Conservation (phyloP, 2,113 vertebrate species). For the Seriola aureovittata region DNA sequence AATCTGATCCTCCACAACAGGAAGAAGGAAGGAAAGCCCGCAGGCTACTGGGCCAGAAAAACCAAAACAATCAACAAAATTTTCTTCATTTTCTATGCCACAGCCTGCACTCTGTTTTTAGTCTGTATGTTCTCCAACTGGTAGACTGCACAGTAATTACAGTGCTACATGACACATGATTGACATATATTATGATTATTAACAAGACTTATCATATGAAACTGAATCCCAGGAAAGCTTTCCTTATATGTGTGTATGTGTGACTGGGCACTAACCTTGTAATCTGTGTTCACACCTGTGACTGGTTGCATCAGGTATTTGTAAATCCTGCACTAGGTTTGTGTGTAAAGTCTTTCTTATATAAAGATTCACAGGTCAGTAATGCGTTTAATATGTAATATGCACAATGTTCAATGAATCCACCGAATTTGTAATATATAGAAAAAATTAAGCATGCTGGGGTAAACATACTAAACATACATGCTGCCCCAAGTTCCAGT, state of each 20-base stretch:
- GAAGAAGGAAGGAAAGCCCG: background rate
- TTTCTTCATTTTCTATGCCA: conserved; percentile 50
- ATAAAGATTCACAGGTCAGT: background rate
- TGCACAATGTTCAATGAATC: background rate
- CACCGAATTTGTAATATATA: background rate
- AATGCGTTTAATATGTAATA: background rate
- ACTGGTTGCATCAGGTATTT: too few species aligned
- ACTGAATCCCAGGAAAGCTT: too few species aligned
- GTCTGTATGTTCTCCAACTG: background rate
- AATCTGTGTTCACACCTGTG: too few species aligned
- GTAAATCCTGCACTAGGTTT: too few species aligned
- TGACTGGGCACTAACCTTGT: too few species aligned
- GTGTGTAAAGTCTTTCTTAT: too few species aligned
- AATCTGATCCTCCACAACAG: background rate
- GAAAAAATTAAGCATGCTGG: background rate
- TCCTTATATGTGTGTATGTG: too few species aligned
- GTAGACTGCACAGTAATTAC: background rate
- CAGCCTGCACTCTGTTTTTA: conserved; percentile 13
- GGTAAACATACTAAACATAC: too few species aligned
- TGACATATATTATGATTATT: background rate
- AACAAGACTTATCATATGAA: too few species aligned
- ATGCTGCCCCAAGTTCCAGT: too few species aligned
- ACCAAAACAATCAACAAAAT: conserved; percentile 39
- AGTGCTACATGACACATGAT: background rate
- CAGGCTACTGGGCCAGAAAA: conserved; percentile 45